phyloP scores from a whole-genome alignment of 30 jellyfish, hydroid and myxozoan genomes.

The Haliclystus octoradiatus region DNA sequence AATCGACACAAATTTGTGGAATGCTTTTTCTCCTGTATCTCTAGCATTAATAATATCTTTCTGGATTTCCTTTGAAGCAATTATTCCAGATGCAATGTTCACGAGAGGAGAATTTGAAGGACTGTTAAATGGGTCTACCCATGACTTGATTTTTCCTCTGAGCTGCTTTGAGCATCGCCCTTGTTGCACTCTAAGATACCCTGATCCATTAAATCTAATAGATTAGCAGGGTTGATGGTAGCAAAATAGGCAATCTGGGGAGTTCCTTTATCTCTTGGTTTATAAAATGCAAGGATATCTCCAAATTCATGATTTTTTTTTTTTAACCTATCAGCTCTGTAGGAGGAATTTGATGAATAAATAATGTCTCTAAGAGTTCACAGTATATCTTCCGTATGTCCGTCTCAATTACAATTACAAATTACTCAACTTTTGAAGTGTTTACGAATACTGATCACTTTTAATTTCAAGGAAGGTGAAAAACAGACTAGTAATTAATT shows the following conservation, averaged over 20 bases:
- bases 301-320: background rate
- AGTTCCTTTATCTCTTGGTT: too few species aligned
- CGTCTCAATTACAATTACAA: too few species aligned
- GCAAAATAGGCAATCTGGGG: too few species aligned
- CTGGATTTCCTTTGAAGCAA: constrained; percentile 23
- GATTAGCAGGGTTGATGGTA: too few species aligned
- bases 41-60: constrained; percentile 22
- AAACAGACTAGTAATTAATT: too few species aligned
- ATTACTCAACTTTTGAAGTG: too few species aligned
- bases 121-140: constrained; percentile 34
- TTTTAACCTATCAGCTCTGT: background rate
- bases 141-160: constrained; percentile 13
- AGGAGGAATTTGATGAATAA: background rate
- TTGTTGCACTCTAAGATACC: too few species aligned
- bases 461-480: too few species aligned
- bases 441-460: too few species aligned
- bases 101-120: constrained; percentile 15
- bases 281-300: too few species aligned
- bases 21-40: constrained; percentile 8
- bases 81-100: constrained; percentile 28
- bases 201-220: too few species aligned
- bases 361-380: background rate
- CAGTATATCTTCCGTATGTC: background rate
- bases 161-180: too few species aligned
- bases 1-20: constrained; percentile 6